A percentile compares a stretch with the other conserved stretches of the same genome.
These are phyloP conservation scores for Andrena cerasifolii DNA, from an alignment of 1,140 invertebrate species.

Conservation along the genomic window DNA sequence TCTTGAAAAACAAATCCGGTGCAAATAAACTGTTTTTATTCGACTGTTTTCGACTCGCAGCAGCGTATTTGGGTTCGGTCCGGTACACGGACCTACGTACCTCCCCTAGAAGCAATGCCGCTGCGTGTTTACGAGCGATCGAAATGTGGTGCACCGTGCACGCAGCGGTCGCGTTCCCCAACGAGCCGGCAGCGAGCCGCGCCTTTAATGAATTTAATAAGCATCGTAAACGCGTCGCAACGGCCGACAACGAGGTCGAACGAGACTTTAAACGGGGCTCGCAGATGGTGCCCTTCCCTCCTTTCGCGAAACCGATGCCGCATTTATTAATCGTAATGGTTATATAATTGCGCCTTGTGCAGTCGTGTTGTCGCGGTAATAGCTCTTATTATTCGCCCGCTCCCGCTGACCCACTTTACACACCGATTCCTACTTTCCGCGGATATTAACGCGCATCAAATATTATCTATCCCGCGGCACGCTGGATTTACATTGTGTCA, in stretches of 20 bases:
- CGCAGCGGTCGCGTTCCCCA: conserved; percentile 4
- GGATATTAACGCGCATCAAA: conserved; percentile 21
- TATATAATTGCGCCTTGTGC: conserved; percentile 51
- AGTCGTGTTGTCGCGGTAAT: conserved; percentile 31
- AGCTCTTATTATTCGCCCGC: conserved; percentile 20
- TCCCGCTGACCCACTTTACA: conserved; percentile 21
- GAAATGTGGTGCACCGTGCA: neutral
- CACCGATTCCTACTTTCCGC: conserved; percentile 12
- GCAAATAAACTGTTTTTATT: too few relatives aligned
- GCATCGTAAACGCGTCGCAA: conserved; percentile 54
- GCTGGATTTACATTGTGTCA: neutral
- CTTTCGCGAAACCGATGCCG: conserved; percentile 31
- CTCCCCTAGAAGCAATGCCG: too few relatives aligned
- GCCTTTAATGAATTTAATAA: conserved; percentile 61
- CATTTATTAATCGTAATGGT: conserved; percentile 60
- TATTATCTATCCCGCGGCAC: conserved; percentile 21
- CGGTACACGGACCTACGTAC: too few relatives aligned
- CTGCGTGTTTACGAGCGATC: neutral
- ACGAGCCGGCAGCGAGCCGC: neutral
- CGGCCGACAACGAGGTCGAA: conserved; percentile 56
- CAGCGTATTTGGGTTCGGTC: too few relatives aligned
- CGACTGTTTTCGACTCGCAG: too few relatives aligned
- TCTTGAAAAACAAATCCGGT: too few relatives aligned
- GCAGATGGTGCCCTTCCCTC: conserved; percentile 38
- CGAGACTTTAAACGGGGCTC: conserved; percentile 61